These are phyloP conservation scores for Orcinus orca DNA, from an alignment of 2,113 vertebrate genomes.

Conservation along the genomic window DNA sequence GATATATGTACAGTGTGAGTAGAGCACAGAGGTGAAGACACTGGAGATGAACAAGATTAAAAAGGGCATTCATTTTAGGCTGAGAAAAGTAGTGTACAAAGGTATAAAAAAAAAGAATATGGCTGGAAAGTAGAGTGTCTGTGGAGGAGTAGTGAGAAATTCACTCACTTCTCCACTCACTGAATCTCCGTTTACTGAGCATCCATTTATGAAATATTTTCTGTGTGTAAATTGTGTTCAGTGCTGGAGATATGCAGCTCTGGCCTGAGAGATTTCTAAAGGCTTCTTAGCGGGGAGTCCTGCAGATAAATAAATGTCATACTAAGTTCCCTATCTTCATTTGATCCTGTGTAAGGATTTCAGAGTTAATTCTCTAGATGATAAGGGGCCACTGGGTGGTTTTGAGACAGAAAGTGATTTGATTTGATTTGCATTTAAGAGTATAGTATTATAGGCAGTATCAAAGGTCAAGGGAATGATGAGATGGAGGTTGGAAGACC, in stretches of 20 bases:
- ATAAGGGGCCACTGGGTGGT: neutral
- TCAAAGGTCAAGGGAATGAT: no score
- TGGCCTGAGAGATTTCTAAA: neutral
- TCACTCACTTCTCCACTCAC: neutral
- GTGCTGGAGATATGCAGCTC: neutral
- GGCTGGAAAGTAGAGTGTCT: neutral
- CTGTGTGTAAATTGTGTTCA: neutral
- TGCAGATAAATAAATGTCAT: neutral
- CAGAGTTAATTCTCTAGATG: neutral
- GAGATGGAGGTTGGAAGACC: no score
- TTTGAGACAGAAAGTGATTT: neutral
- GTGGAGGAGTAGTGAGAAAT: neutral
- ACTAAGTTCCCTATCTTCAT: neutral
- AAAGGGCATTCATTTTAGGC: neutral
- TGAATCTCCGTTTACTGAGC: neutral
- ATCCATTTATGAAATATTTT: neutral
- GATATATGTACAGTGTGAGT: neutral
- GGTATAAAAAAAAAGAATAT: neutral
- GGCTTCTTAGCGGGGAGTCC: neutral
- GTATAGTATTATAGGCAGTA: neutral
- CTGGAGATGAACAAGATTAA: neutral
- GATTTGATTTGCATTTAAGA: conserved; percentile 14
- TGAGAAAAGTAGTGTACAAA: neutral
- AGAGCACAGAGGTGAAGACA: neutral
- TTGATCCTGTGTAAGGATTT: neutral